A percentile compares a stretch with the other conserved stretches of the same genome.
phyloP scores from a whole-genome alignment of 2,797 vertebrate genomes.

The Myripristis jacobus region DNA sequence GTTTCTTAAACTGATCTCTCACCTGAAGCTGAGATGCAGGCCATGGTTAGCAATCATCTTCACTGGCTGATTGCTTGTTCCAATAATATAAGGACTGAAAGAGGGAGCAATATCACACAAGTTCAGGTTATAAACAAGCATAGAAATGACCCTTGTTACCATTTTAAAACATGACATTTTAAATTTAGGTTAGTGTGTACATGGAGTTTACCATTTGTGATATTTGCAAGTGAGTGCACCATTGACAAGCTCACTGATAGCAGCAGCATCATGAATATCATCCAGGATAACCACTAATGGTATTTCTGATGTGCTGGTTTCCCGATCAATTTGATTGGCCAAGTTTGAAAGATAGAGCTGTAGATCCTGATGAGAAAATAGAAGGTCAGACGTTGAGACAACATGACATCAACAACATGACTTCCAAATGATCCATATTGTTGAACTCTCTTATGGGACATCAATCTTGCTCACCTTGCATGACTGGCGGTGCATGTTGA shows the following conservation, averaged over 20 bases:
- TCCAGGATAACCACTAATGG: slow-evolving; percentile 95
- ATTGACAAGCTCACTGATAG: slow-evolving; percentile 96
- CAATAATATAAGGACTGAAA: slow-evolving; percentile 95
- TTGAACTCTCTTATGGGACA: neutral
- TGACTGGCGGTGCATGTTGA: slow-evolving; percentile 98
- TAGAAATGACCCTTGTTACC: neutral
- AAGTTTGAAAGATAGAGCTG: slow-evolving; percentile 97
- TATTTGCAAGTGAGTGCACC: slow-evolving; percentile 99
- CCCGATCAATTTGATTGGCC: slow-evolving; percentile 97
- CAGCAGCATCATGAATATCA: slow-evolving; percentile 90
- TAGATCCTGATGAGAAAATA: slow-evolving; percentile 91
- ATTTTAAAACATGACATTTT: slow-evolving; percentile 5
- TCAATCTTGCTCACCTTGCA: slow-evolving; percentile 89
- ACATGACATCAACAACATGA: neutral
- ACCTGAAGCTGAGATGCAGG: slow-evolving; percentile 99
- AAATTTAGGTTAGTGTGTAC: neutral
- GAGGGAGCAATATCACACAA: slow-evolving; percentile 18
- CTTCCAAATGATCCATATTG: neutral
- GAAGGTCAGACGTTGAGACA: too few species aligned
- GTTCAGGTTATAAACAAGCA: neutral
- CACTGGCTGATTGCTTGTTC: slow-evolving; percentile 97
- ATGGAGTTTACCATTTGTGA: slow-evolving; percentile 93
- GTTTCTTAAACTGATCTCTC: slow-evolving; percentile 28
- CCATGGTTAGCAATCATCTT: slow-evolving; percentile 97
- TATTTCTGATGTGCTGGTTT: slow-evolving; percentile 88